Base-by-base conservation (phyloP, 2,797 vertebrate species). In the Phoxinus dragarum region DNA sequence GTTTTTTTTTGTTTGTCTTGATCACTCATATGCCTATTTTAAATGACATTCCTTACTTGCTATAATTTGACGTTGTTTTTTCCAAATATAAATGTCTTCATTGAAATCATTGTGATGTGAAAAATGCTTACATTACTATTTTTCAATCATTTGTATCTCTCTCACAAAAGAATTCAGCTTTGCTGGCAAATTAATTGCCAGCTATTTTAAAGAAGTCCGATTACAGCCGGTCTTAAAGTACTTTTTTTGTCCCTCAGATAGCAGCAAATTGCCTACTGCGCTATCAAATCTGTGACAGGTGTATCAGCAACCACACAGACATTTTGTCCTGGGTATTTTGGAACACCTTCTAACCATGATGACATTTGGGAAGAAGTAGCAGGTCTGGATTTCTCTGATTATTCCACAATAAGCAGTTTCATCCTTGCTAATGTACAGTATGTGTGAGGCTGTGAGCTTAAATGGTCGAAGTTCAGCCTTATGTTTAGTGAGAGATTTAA, bases 381-480 rank as follows among this genome's bases (percentile, higher is more conserved):
- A 56, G 80, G 79, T 54, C 61, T 77, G 56, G 67, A 64, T 52
- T 44, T 72, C 49, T 73, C 38, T 59, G 82, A 86, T 85, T 73
- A 86, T 87, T 27, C 27, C 38, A 84, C 27, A 61, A 79, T 38
- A 86, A 85, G 80, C 75, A 67, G 16, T 80, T 88, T 86, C 27
- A 34, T 52, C 59, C 75, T 66, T 49, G 47, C 67, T 54, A 78
- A 59, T 49, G 47, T 49, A 40, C 38, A 4, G 19, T 64, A 54
- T 80, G 74, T 54, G 40, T 17, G 47, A 49, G 47, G 47, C 47
- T 49, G 47, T 49, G 67, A 84, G 84, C 52, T 77, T 81, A 80
- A 85, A 82, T 66, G 86, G 74, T 79, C 72, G 19, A 78, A 81
- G 87, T 85, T 89, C 71, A 89, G 77, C 44, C 47, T 80, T 75